A percentile compares a stretch with the other conserved stretches of the same genome.
These are phyloP conservation scores for Lycocerus yunnanus DNA, from an alignment of 2,888 invertebrate genomes.

Conservation along the genomic window DNA sequence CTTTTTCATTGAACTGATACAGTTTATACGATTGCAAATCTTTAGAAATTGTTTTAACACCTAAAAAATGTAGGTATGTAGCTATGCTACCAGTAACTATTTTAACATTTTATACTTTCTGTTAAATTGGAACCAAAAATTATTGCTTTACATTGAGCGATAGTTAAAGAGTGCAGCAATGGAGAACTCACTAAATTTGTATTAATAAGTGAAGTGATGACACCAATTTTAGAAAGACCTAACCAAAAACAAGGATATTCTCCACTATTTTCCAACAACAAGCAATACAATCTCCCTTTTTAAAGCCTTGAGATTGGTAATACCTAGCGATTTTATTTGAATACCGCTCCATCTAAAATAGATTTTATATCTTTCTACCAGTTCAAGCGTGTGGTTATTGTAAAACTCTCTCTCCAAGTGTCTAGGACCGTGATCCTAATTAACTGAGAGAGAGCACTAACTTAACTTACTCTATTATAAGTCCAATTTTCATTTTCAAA, in stretches of 20 bases:
- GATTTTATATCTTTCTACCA: conserved; percentile 17
- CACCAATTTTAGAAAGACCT: conserved; percentile 85
- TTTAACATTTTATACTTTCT: conserved; percentile 38
- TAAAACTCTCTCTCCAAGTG: neutral
- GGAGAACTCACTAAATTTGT: conserved; percentile 82
- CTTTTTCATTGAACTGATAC: conserved; percentile 46
- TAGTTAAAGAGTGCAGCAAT: conserved; percentile 80
- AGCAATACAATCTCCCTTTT: conserved; percentile 85
- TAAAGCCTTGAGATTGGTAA: conserved; percentile 74
- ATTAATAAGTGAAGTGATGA: conserved; percentile 88
- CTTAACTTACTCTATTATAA: conserved; percentile 63
- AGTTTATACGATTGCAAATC: conserved; percentile 35
- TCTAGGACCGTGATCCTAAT: neutral
- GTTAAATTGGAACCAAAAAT: conserved; percentile 70
- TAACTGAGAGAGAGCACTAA: neutral
- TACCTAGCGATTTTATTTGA: conserved; percentile 80
- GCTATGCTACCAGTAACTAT: neutral
- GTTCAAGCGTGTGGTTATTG: too few species aligned
- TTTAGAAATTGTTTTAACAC: neutral
- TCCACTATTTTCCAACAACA: conserved; percentile 86
- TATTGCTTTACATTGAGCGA: conserved; percentile 79
- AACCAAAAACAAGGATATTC: conserved; percentile 91
- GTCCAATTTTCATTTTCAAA: conserved; percentile 71
- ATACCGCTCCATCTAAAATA: conserved; percentile 74
- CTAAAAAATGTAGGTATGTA: neutral